These are phyloP conservation scores for Acleris sparsana DNA, from an alignment of 2,888 invertebrate genomes.

Conservation along the genomic window DNA sequence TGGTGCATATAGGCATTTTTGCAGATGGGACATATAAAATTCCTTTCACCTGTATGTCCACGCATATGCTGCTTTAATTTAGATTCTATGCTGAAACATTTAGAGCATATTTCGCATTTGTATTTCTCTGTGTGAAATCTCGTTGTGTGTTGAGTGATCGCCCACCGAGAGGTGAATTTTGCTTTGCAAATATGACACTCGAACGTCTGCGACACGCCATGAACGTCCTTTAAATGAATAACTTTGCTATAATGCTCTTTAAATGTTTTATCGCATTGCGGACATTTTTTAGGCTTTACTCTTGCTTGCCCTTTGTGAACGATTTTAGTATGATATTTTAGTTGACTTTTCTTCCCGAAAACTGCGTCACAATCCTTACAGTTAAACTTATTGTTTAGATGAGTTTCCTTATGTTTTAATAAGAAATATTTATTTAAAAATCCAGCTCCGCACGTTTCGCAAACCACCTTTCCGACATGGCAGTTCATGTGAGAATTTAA, in stretches of 20 bases:
- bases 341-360: constrained; percentile 66
- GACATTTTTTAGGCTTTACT: constrained; percentile 53
- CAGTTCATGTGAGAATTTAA: constrained; percentile 59
- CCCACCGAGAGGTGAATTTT: constrained; percentile 51
- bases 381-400: constrained; percentile 45
- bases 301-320: constrained; percentile 57
- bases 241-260: constrained; percentile 61
- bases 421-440: constrained; percentile 58
- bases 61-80: constrained; percentile 71
- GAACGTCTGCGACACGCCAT: constrained; percentile 54
- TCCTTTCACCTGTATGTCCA: constrained; percentile 68
- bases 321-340: constrained; percentile 69
- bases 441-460: constrained; percentile 61
- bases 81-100: constrained; percentile 71
- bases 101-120: constrained; percentile 71
- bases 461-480: constrained; percentile 62
- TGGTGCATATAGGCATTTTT: constrained; percentile 71
- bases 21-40: constrained; percentile 68
- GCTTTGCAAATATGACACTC: constrained; percentile 55
- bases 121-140: constrained; percentile 68
- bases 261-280: constrained; percentile 54
- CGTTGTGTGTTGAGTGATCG: constrained; percentile 58
- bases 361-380: constrained; percentile 67
- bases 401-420: constrained; percentile 56
- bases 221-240: constrained; percentile 54